These are phyloP conservation scores for Choristoneura fumiferana DNA, from an alignment of 1,140 invertebrate genomes.

Conservation along the genomic window DNA sequence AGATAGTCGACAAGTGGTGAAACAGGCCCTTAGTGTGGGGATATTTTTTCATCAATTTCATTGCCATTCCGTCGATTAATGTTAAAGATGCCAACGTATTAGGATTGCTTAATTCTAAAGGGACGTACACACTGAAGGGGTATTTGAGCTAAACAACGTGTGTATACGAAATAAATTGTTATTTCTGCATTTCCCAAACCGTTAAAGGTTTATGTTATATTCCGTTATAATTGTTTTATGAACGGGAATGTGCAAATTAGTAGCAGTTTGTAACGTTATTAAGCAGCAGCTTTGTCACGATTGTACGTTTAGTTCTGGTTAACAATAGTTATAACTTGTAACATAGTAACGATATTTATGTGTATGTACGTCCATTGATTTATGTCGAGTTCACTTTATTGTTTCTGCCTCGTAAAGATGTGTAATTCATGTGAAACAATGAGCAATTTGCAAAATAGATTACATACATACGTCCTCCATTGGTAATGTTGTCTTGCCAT, in stretches of 20 bases:
- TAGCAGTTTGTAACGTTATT: constrained; percentile 26
- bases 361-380: constrained; percentile 64
- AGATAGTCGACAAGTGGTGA: too few relatives aligned
- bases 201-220: constrained; percentile 41
- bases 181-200: constrained; percentile 37
- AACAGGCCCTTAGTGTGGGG: too few relatives aligned
- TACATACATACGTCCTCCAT: constrained; percentile 69
- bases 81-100: constrained; percentile 33
- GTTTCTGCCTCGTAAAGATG: constrained; percentile 71
- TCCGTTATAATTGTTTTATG: constrained; percentile 39
- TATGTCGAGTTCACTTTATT: constrained; percentile 69
- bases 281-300: constrained; percentile 31
- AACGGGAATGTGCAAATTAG: constrained; percentile 65
- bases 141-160: constrained; percentile 40
- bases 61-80: too few relatives aligned
- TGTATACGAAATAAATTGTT: constrained; percentile 72
- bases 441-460: constrained; percentile 75
- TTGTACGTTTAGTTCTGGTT: constrained; percentile 47
- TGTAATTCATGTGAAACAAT: constrained; percentile 73
- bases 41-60: too few relatives aligned
- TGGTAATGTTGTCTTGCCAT: constrained; percentile 75
- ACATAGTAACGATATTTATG: constrained; percentile 55
- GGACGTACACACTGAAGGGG: constrained; percentile 42
- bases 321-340: constrained; percentile 53
- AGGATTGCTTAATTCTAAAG: neutral